Evolutionary conservation across 2,113 vertebrate genomes (phyloP).

Genomic region (Forbesichthys papilliferus): DNA sequence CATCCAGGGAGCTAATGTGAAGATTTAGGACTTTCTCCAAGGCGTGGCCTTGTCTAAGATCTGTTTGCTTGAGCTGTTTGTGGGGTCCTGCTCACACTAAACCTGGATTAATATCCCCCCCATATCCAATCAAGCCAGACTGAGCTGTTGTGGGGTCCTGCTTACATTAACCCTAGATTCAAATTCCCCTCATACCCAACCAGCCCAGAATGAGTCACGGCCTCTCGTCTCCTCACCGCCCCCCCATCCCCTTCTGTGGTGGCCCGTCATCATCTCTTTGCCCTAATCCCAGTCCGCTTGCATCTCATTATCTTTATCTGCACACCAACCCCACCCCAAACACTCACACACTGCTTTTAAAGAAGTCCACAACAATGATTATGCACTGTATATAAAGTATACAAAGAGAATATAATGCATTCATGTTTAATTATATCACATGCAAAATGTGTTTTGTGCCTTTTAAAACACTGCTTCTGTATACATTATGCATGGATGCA

Average conservation of each 20-base stretch:
- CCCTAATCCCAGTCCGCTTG: conserved; percentile 87
- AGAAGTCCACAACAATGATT: no score
- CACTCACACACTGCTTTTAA: background rate
- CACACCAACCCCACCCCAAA: conserved; percentile 71
- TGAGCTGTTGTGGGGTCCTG: conserved; percentile 75
- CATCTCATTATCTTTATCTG: conserved; percentile 91
- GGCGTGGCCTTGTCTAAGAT: conserved; percentile 91
- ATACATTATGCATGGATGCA: no score
- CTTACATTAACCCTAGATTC: conserved; percentile 58
- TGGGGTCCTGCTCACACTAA: conserved; percentile 94
- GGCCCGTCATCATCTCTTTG: conserved; percentile 83
- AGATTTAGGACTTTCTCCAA: conserved; percentile 95
- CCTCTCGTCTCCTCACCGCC: conserved; percentile 66
- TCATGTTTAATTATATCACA: no score
- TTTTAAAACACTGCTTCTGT: no score
- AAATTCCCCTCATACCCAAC: conserved; percentile 72
- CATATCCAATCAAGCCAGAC: conserved; percentile 86
- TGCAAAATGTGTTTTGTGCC: no score
- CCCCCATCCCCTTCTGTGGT: conserved; percentile 71
- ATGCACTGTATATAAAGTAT: no score
- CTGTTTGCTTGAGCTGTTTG: conserved; percentile 89
- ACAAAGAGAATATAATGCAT: no score
- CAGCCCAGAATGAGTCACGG: conserved; percentile 73
- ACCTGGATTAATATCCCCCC: conserved; percentile 99
- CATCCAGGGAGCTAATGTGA: conserved; percentile 94